phyloP scores from a whole-genome alignment of 2,888 invertebrate species.

The Podabrus alpinus region DNA sequence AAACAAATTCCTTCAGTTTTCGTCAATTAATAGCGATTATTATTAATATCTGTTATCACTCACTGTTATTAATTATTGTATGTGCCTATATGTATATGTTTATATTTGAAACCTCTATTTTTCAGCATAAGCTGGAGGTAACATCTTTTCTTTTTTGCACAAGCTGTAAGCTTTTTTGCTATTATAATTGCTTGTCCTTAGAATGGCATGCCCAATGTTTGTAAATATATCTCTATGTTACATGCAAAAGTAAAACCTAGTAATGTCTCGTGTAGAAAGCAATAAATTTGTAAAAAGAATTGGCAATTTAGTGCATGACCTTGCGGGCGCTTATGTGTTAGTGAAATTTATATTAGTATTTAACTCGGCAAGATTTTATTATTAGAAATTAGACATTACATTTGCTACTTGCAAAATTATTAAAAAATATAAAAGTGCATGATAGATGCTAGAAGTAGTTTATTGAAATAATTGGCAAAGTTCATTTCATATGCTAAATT shows the following conservation, averaged over 20 bases:
- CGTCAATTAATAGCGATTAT: slow-evolving; percentile 7
- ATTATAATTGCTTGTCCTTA: not conserved
- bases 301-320: not conserved
- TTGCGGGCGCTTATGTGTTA: not conserved
- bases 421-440: not conserved
- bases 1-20: slow-evolving; percentile 5
- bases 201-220: not conserved
- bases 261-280: not conserved
- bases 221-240: not conserved
- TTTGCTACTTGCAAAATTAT: not conserved
- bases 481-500: not conserved
- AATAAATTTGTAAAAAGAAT: not conserved
- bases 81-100: slow-evolving; percentile 28
- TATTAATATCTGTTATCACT: slow-evolving; percentile 15
- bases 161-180: slow-evolving; percentile 26
- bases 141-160: slow-evolving; percentile 35
- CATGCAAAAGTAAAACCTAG: not conserved
- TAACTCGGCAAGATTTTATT: not conserved
- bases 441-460: not conserved
- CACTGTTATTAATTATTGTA: slow-evolving; percentile 20
- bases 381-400: not conserved
- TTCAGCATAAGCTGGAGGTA: slow-evolving; percentile 51
- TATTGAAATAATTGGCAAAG: not conserved
- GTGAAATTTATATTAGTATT: not conserved
- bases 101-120: slow-evolving; percentile 40